phyloP scores from a whole-genome alignment of 2,797 vertebrate species.

The Lepilemur septentrionalis region DNA sequence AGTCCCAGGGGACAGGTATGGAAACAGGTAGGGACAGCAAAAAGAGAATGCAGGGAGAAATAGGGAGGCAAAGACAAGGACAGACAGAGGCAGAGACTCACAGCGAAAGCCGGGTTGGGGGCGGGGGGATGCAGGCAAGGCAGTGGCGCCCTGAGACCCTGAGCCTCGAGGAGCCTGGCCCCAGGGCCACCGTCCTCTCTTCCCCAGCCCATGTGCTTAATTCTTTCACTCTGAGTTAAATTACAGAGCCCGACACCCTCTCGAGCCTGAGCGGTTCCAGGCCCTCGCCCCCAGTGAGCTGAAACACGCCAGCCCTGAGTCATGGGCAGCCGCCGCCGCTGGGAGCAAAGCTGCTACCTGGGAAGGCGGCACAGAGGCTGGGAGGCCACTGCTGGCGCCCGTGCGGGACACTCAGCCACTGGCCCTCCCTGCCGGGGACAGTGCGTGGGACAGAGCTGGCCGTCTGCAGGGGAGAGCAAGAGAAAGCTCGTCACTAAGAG shows the following conservation, averaged over 20 bases:
- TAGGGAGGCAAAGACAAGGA: background rate
- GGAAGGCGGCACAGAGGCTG: background rate
- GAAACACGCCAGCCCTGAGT: background rate
- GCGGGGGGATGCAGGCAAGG: no score
- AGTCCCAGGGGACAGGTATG: background rate
- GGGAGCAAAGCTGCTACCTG: background rate
- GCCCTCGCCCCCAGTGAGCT: background rate
- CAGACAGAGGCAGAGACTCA: background rate
- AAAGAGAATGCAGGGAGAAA: background rate
- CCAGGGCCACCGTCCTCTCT: background rate
- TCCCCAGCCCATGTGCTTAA: background rate
- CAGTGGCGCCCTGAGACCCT: background rate
- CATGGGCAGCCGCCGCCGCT: accelerated
- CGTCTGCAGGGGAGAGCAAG: background rate
- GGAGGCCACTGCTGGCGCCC: background rate
- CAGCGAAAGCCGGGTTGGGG: background rate
- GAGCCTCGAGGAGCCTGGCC: background rate
- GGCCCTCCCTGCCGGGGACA: background rate
- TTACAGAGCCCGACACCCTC: background rate
- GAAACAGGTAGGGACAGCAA: background rate
- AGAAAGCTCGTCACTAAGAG: accelerated
- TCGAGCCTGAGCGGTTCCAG: background rate
- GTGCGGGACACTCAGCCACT: background rate
- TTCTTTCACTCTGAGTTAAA: background rate
- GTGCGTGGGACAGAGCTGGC: background rate